Base-by-base conservation (phyloP, 2,113 vertebrate species). In the Podocnemis expansa region DNA sequence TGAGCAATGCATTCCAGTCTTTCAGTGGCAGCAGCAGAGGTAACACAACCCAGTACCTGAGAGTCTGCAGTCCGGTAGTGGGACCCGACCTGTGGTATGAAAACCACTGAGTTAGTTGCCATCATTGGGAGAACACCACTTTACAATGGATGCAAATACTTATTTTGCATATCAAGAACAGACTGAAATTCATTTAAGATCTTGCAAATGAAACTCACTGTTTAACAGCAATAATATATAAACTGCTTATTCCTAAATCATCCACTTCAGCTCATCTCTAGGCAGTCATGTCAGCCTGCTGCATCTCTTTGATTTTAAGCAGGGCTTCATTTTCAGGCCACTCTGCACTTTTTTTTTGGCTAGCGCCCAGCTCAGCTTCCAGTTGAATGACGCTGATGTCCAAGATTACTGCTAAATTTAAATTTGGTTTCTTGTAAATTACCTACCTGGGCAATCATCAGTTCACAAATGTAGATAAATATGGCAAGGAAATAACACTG, bases 231-330 rank as follows among this genome's bases (percentile, higher is more conserved):
- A 82, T 45, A 96, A 89, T 86, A 95, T 91, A 91, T 88, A 96
- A 63, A 90, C 78, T n/a, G 52, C 47, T 96, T 85, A 93, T 96
- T 95, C 94, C 95, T 92, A 96, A 96, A 84, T 93, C 80, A 91
- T 97, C 83, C 2, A 0, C 95, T 85, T 92, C 90, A 76, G 85
- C 92, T 63, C 91, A 85, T 70, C 93, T 90, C 86, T 90, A 88
- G 67, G 90, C 96, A 45, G 73, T 27, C 56, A 86, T 85, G 95
- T 95, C 95, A 82, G 89, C 94, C 83, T 96, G 49, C 89, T 84
- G 94, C 63, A 81, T 94, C 79, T 85, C 87, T 51, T 43, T 93
- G 88, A 96, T 86, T 85, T 63, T 84, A 89, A 96, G 70, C 87
- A 97, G 91, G 81, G 47, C 89, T 90, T 21, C 90, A 73, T 91